Conservation (phyloP, 1,140 invertebrate species). For the Pogonus chalceus region DNA sequence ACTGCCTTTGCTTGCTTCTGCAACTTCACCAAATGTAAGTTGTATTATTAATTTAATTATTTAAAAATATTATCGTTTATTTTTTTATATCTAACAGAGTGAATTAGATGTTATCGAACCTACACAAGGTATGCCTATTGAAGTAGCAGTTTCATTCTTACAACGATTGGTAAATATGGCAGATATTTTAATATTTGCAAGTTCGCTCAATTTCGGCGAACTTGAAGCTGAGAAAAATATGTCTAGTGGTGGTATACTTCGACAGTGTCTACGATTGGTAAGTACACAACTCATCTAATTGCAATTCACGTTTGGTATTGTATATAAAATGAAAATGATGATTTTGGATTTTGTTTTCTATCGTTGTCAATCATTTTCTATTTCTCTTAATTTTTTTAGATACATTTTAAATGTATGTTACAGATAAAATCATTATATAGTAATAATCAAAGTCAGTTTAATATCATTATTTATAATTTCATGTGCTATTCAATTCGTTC, state of each 20-base stretch:
- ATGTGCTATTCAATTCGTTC: no score
- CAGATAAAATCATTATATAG: no score
- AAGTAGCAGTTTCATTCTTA: constrained; percentile 93
- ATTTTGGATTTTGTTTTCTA: neutral
- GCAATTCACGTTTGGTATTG: neutral
- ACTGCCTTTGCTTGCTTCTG: constrained; percentile 90
- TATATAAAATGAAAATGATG: neutral
- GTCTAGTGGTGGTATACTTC: constrained; percentile 95
- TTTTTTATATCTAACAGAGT: constrained; percentile 52
- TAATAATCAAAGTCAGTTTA: no score
- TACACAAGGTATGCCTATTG: constrained; percentile 96
- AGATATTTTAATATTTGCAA: constrained; percentile 96
- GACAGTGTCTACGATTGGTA: constrained; percentile 93
- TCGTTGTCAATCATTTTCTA: no score
- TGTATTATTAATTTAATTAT: neutral
- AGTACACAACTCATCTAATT: constrained; percentile 31
- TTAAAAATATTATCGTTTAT: neutral
- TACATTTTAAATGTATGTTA: no score
- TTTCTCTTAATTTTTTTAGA: no score
- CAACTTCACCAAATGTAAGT: constrained; percentile 95
- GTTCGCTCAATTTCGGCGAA: constrained; percentile 93
- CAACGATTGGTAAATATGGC: constrained; percentile 96
- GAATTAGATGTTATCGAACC: constrained; percentile 97
- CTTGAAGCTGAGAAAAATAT: constrained; percentile 99
- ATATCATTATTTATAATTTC: no score